phyloP scores from a whole-genome alignment of 2,797 vertebrate genomes.

The Microchirus variegatus region DNA sequence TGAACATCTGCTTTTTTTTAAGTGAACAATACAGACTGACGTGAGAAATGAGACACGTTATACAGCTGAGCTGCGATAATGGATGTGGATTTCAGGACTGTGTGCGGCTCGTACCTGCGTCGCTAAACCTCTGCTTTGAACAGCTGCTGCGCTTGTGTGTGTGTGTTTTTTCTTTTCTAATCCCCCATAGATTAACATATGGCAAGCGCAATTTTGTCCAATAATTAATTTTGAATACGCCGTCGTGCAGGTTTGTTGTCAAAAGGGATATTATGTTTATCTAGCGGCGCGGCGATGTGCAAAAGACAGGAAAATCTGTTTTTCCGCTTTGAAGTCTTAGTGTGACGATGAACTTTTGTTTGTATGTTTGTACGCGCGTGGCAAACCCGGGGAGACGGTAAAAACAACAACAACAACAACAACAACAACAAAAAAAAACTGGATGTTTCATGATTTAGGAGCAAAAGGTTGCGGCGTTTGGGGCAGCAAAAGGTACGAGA shows the following conservation, averaged over 20 bases:
- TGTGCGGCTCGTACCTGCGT: constrained; percentile 21
- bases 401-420: too few relatives aligned
- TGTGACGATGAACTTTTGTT: constrained; percentile 72
- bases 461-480: constrained; percentile 58
- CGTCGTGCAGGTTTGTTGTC: constrained; percentile 6
- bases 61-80: constrained; percentile 17
- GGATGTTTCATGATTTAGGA: constrained; percentile 71
- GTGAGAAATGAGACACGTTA: neutral
- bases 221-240: constrained; percentile 23
- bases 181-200: constrained; percentile 25
- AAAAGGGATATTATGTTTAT: constrained; percentile 5
- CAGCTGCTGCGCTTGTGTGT: constrained; percentile 29
- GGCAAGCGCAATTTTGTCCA: constrained; percentile 30
- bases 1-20: constrained; percentile 31
- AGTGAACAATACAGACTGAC: constrained; percentile 7
- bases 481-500: constrained; percentile 32
- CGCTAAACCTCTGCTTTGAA: constrained; percentile 24
- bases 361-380: constrained; percentile 39
- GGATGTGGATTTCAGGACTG: constrained; percentile 41
- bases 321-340: constrained; percentile 59
- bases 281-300: constrained; percentile 6
- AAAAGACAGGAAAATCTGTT: constrained; percentile 19
- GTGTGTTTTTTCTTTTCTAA: neutral
- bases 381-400: constrained; percentile 34
- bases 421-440: too few relatives aligned